These are phyloP conservation scores for Diphyllodes magnificus DNA, from an alignment of 2,113 vertebrate genomes.

Conservation along the genomic window DNA sequence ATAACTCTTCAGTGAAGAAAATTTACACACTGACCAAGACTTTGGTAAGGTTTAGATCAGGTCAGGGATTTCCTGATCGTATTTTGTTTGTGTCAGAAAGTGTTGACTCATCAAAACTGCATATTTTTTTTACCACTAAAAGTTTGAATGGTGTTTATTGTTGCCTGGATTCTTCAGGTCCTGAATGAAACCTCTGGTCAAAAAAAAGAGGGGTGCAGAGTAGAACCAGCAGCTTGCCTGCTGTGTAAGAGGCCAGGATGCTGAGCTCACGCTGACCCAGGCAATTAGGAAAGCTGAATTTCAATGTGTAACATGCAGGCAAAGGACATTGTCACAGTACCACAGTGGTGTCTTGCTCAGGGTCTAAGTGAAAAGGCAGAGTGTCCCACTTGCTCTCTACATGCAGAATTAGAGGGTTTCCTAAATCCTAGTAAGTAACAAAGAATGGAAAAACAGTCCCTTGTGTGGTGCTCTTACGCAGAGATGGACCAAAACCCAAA, in stretches of 20 bases:
- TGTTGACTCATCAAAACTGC: background rate
- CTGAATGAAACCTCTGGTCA: background rate
- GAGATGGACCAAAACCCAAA: background rate
- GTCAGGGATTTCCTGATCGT: slow-evolving; percentile 8
- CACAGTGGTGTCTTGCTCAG: background rate
- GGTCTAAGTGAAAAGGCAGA: background rate
- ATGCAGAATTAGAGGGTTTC: background rate
- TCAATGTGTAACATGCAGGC: background rate
- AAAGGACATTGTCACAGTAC: background rate
- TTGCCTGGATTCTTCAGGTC: background rate
- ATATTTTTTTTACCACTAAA: background rate
- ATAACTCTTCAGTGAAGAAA: background rate
- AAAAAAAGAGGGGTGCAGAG: background rate
- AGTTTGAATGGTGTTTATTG: background rate
- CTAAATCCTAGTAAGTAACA: background rate
- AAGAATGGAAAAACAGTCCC: background rate
- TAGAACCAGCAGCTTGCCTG: background rate
- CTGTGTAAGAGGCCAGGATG: background rate
- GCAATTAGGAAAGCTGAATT: background rate
- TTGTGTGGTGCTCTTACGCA: background rate
- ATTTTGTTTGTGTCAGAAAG: background rate
- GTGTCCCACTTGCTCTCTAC: background rate
- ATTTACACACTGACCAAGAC: background rate
- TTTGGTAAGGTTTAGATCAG: background rate
- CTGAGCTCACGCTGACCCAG: background rate